phyloP scores from a whole-genome alignment of 1,140 invertebrate species.

The Oedothorax gibbosus region DNA sequence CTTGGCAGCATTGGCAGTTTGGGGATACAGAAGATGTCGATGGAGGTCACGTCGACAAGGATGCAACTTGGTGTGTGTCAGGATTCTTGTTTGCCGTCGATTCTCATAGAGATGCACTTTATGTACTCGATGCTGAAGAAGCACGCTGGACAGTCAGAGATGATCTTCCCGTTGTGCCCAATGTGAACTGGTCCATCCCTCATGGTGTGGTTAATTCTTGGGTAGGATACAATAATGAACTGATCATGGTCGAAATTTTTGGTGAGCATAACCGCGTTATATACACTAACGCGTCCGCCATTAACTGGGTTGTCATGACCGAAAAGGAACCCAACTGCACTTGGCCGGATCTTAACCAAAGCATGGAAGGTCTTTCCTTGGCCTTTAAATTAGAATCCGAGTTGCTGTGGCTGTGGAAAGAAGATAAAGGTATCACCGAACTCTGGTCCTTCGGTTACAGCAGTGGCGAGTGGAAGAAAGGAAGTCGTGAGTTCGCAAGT shows the following conservation, averaged over 20 bases:
- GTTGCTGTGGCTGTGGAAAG: constrained; percentile 38
- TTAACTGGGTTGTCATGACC: constrained; percentile 23
- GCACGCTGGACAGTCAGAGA: constrained; percentile 31
- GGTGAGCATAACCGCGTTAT: constrained; percentile 17
- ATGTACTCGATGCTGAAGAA: constrained; percentile 32
- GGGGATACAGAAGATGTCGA: constrained; percentile 38
- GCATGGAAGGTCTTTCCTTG: constrained; percentile 16
- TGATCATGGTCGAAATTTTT: constrained; percentile 40
- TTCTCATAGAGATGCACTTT: constrained; percentile 28
- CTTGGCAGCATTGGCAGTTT: constrained; percentile 53
- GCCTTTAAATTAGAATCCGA: constrained; percentile 21
- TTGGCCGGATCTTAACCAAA: constrained; percentile 38
- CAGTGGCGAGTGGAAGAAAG: constrained; percentile 4
- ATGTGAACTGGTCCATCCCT: constrained; percentile 36
- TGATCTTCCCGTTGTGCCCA: constrained; percentile 18
- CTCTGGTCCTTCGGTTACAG: constrained; percentile 28
- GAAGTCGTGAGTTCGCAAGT: not conserved
- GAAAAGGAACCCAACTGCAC: constrained; percentile 4
- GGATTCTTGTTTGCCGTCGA: constrained; percentile 21
- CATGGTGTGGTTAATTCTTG: constrained; percentile 36
- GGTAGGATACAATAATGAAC: constrained; percentile 16
- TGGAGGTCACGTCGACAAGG: constrained; percentile 37
- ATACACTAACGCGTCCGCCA: constrained; percentile 43
- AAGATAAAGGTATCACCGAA: constrained; percentile 11
- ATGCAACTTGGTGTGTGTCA: constrained; percentile 31